phyloP scores from a whole-genome alignment of 37 sponge, comb jelly and placozoan species.

The Chondrosia reniformis region DNA sequence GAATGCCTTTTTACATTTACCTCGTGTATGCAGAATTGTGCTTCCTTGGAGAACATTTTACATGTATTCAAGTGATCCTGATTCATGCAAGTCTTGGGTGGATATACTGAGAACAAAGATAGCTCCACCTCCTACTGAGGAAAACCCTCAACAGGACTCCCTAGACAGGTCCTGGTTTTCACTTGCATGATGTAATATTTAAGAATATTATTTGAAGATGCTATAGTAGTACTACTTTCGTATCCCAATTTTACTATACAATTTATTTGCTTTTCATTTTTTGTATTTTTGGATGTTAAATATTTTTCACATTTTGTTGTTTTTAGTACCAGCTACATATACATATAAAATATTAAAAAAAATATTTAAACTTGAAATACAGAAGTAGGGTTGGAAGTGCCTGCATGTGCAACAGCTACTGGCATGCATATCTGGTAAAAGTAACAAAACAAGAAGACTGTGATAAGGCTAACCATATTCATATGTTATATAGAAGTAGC shows the following conservation, averaged over 20 bases:
- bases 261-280: not conserved
- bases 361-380: no score
- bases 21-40: constrained; percentile 41
- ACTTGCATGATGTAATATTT: no score
- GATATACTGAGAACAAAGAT: constrained; percentile 6
- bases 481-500: not conserved
- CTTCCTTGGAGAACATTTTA: constrained; percentile 54
- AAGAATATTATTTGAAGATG: no score
- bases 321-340: not conserved
- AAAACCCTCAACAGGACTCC: no score
- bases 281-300: not conserved
- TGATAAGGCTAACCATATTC: no score
- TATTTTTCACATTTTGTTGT: not conserved
- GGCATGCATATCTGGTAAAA: no score
- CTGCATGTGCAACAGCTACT: no score
- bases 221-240: not conserved
- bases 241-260: not conserved
- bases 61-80: constrained; percentile 15
- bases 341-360: no score
- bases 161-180: no score
- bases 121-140: not conserved
- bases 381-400: no score
- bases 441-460: no score
- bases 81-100: constrained; percentile 31
- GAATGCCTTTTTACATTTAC: no score